phyloP scores from a whole-genome alignment of 2,113 vertebrate genomes.

The Camelus dromedarius region DNA sequence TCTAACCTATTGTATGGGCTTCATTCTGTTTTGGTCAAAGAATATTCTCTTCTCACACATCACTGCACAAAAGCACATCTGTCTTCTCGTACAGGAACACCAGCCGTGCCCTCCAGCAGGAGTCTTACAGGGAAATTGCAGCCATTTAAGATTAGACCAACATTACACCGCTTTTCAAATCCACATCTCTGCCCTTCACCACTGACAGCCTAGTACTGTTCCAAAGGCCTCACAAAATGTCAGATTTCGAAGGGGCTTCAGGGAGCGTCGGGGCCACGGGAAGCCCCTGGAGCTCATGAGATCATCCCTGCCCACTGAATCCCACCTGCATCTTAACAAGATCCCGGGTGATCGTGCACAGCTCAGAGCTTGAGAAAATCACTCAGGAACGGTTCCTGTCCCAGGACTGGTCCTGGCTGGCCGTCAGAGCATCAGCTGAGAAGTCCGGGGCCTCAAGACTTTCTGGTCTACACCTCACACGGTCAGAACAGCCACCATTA shows the following conservation, averaged over 20 bases:
- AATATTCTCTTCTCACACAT: neutral
- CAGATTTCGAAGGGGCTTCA: neutral
- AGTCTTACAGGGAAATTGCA: neutral
- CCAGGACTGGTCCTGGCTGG: neutral
- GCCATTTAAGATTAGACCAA: neutral
- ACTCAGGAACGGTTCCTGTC: neutral
- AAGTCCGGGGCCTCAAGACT: neutral
- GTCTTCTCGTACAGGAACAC: neutral
- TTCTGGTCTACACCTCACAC: neutral
- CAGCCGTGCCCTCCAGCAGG: neutral
- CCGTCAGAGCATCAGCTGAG: neutral
- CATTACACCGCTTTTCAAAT: neutral
- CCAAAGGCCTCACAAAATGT: no score
- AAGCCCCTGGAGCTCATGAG: neutral
- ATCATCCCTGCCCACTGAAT: neutral
- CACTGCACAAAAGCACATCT: no score
- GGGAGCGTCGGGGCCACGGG: neutral
- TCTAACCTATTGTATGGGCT: neutral
- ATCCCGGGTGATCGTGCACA: fast-evolving
- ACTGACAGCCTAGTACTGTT: no score
- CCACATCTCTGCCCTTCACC: neutral
- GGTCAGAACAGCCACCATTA: no score
- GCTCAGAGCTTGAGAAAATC: neutral
- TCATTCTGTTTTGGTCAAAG: neutral
- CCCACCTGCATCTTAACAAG: neutral